Percentiles rank a stretch among this genome's conserved stretches.
Conservation (phyloP, 2,888 invertebrate species). For the Nysson spinosus region DNA sequence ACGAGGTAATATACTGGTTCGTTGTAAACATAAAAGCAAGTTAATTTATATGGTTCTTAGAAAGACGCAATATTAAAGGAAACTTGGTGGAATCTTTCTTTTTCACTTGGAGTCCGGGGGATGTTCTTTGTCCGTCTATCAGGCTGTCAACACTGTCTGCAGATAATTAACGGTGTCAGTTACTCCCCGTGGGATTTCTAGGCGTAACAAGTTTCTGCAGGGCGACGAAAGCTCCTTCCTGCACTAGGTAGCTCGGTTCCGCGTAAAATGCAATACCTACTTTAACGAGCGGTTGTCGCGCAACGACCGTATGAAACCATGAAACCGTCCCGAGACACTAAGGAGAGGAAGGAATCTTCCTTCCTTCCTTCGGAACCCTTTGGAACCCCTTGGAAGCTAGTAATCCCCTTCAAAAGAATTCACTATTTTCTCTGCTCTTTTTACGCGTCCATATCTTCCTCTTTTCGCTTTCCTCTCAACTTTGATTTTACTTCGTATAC, state of each 20-base stretch:
- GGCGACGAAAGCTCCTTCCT: constrained; percentile 6
- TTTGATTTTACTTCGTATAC: no score
- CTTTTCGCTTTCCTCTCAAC: no score
- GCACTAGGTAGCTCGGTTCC: constrained; percentile 1
- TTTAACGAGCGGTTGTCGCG: constrained; percentile 38
- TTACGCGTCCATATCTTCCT: no score
- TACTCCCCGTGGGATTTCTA: constrained; percentile 31
- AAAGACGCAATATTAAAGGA: no score
- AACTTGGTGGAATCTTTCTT: no score
- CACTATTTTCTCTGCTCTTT: neutral
- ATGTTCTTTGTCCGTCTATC: constrained; percentile 8
- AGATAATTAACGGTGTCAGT: constrained; percentile 47
- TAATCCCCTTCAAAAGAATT: constrained; percentile 3
- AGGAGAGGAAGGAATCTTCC: no score
- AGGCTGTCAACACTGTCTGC: constrained; percentile 25
- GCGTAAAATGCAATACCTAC: constrained; percentile 33
- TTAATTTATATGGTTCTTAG: no score
- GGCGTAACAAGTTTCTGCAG: constrained; percentile 32
- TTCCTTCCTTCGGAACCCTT: neutral
- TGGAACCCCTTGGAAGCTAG: neutral
- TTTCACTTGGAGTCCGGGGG: neutral
- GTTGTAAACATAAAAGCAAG: no score
- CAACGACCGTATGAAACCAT: constrained; percentile 14
- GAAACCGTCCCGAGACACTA: neutral
- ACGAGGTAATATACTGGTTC: no score